Evolutionary conservation across 37 sponge, comb jelly and placozoan genomes (phyloP).

Genomic region (Axinella damicornis): DNA sequence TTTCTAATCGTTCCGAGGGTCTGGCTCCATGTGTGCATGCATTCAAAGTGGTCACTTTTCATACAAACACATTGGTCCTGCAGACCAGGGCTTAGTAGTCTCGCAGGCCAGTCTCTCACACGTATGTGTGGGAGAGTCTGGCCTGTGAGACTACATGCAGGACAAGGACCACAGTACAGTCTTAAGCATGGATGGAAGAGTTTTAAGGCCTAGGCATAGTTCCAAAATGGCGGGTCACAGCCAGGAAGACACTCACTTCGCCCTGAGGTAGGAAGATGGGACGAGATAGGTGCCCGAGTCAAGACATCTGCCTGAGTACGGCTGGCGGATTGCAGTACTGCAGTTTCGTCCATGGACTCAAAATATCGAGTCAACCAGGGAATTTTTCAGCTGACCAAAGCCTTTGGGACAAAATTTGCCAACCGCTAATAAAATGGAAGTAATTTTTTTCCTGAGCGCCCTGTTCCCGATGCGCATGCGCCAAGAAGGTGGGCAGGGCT

Average conservation of each 20-base stretch:
- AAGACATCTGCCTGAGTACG: background rate
- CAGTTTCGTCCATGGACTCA: constrained; percentile 29
- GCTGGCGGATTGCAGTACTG: constrained; percentile 2
- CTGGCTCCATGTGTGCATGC: no score
- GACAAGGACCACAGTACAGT: no score
- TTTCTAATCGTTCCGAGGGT: no score
- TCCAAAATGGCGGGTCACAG: no score
- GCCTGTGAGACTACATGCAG: no score
- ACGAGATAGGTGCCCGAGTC: background rate
- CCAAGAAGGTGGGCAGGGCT: constrained; percentile 25
- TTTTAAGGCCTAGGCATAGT: no score
- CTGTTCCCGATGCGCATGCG: constrained; percentile 16
- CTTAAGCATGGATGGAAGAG: no score
- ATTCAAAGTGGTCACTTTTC: no score
- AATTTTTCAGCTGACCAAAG: background rate
- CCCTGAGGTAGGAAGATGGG: background rate
- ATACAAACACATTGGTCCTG: no score
- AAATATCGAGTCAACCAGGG: background rate
- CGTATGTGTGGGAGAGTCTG: no score
- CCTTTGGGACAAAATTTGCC: constrained; percentile 22
- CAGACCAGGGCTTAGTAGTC: no score
- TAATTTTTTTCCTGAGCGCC: background rate
- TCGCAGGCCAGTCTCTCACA: no score
- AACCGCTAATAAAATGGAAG: background rate
- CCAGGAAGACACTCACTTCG: background rate